A percentile compares a stretch with the other conserved stretches of the same genome.
Evolutionary conservation across 1,140 invertebrate species (phyloP).

Genomic region (Thrips palmi): DNA sequence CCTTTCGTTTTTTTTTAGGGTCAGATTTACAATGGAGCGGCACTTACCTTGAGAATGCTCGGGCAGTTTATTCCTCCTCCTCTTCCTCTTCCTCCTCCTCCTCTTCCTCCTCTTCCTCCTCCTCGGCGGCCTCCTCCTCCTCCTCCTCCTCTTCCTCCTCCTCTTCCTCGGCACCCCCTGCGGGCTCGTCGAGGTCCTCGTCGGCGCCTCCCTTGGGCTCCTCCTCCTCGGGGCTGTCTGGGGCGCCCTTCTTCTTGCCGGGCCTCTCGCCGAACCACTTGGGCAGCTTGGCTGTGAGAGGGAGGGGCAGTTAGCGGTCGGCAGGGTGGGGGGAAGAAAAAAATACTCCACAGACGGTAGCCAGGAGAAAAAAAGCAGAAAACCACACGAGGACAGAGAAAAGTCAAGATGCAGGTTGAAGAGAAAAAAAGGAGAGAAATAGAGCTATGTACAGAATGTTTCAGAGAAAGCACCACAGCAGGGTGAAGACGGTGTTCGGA

Average conservation of each 20-base stretch:
- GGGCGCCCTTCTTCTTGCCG: conserved; percentile 73
- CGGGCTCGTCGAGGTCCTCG: conserved; percentile 24
- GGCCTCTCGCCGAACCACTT: conserved; percentile 89
- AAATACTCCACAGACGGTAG: too few relatives aligned
- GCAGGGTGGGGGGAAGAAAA: too few relatives aligned
- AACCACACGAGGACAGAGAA: too few relatives aligned
- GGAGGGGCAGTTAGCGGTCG: too few relatives aligned
- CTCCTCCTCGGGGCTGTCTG: conserved; percentile 73
- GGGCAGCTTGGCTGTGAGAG: conserved; percentile 74
- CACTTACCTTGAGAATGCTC: too few relatives aligned
- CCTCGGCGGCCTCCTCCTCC: conserved; percentile 18
- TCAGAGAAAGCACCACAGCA: conserved; percentile 3
- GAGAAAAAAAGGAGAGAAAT: too few relatives aligned
- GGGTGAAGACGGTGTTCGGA: neutral
- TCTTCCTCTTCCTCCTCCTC: conserved; percentile 14
- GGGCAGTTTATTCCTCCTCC: conserved; percentile 14
- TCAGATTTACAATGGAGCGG: too few relatives aligned
- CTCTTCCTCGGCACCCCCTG: conserved; percentile 40
- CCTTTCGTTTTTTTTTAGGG: too few relatives aligned
- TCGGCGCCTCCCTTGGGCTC: conserved; percentile 54
- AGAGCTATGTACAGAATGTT: too few relatives aligned
- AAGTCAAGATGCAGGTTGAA: too few relatives aligned
- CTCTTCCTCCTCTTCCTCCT: conserved; percentile 6
- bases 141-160: conserved; percentile 49
- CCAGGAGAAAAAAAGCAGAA: too few relatives aligned